These are phyloP conservation scores for Plebejus anna DNA, from an alignment of 2,888 invertebrate species.

Conservation along the genomic window DNA sequence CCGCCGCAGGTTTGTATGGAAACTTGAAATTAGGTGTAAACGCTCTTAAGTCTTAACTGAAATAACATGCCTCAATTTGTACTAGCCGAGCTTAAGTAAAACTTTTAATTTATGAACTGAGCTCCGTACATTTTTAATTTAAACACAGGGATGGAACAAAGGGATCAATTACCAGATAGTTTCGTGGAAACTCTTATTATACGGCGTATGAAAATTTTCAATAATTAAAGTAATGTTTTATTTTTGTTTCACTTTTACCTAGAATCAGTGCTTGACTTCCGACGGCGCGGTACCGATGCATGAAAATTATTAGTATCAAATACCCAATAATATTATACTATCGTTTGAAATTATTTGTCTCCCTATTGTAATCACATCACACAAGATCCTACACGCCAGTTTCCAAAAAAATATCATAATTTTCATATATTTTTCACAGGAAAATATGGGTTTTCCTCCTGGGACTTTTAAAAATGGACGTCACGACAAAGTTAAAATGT, in stretches of 20 bases:
- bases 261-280: too few species aligned
- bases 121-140: constrained; percentile 15
- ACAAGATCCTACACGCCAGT: neutral
- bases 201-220: neutral
- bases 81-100: constrained; percentile 9
- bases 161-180: neutral
- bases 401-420: neutral
- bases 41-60: neutral
- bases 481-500: neutral
- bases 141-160: neutral
- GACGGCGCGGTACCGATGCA: too few species aligned
- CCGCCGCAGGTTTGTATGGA: too few species aligned
- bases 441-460: neutral
- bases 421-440: constrained; percentile 5
- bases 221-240: neutral
- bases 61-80: neutral
- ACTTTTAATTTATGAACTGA: constrained; percentile 11
- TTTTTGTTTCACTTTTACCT: neutral
- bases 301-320: too few species aligned
- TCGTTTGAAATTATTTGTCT: too few species aligned
- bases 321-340: too few species aligned
- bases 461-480: neutral
- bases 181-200: neutral
- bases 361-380: too few species aligned
- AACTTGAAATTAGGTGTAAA: too few species aligned